Evolutionary conservation across 35 echinoderm and acorn worm genomes (phyloP).

Genomic region (Diadema setosum): DNA sequence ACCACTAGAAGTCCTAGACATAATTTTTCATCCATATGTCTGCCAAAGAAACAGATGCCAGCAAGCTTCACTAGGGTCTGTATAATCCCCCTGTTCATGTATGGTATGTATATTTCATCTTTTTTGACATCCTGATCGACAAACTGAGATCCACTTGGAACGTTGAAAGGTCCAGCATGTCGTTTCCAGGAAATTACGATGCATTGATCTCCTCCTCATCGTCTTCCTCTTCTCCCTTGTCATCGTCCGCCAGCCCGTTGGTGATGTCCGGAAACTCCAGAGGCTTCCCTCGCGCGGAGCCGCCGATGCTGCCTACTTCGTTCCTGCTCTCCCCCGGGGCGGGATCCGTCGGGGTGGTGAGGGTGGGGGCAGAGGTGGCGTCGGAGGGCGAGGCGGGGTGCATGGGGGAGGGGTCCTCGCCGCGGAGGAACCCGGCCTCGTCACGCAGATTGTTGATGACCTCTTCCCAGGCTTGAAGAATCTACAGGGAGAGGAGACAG

Average conservation of each 20-base stretch:
- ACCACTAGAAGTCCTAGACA: no score
- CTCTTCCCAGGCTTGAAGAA: constrained; percentile 14
- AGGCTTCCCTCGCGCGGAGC: background rate
- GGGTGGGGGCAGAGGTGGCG: background rate
- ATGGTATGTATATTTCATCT: no score
- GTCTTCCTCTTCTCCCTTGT: background rate
- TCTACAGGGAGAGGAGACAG: background rate
- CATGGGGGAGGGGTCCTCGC: constrained; percentile 4
- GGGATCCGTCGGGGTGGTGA: background rate
- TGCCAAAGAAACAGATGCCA: no score
- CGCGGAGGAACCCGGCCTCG: constrained; percentile 1
- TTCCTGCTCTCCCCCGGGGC: background rate
- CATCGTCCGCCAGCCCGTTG: background rate
- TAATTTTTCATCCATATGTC: no score
- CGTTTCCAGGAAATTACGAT: no score
- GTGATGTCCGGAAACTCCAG: background rate
- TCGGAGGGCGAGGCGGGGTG: background rate
- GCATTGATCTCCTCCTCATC: background rate
- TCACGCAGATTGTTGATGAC: background rate
- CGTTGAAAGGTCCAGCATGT: no score
- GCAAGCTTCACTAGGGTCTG: no score
- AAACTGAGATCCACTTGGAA: no score
- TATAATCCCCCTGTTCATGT: no score
- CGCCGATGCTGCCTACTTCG: background rate
- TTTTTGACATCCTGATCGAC: no score